phyloP scores from a whole-genome alignment of 2,888 invertebrate species.

The Elegia similella region DNA sequence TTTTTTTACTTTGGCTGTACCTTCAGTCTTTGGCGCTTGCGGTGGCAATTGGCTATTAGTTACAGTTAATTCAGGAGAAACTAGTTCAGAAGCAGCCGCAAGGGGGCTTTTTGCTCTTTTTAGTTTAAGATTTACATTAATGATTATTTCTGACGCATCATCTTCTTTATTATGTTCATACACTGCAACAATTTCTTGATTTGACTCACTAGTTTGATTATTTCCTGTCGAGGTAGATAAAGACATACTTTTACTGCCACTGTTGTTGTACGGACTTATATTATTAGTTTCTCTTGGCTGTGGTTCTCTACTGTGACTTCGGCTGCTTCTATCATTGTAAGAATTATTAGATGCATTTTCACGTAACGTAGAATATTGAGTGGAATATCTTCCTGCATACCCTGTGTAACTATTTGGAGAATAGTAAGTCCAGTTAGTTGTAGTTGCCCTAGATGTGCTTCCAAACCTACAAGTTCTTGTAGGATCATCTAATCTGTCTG shows the following conservation, averaged over 20 bases:
- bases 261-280: conserved; percentile 40
- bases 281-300: conserved; percentile 46
- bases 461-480: conserved; percentile 84
- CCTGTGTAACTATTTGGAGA: conserved; percentile 72
- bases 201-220: conserved; percentile 37
- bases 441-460: conserved; percentile 80
- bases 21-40: conserved; percentile 72
- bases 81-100: conserved; percentile 48
- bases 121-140: conserved; percentile 72
- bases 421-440: conserved; percentile 85
- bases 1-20: conserved; percentile 56
- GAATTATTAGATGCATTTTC: conserved; percentile 50
- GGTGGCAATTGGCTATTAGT: conserved; percentile 74
- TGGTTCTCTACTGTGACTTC: conserved; percentile 65
- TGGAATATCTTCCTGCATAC: conserved; percentile 74
- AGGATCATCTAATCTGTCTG: conserved; percentile 86
- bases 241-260: conserved; percentile 38
- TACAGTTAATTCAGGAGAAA: conserved; percentile 67
- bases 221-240: conserved; percentile 23
- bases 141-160: conserved; percentile 68
- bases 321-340: conserved; percentile 58
- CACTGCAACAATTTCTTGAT: conserved; percentile 48
- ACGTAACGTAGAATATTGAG: conserved; percentile 64
- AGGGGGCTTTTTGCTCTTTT: conserved; percentile 62
- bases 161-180: conserved; percentile 64